Evolutionary conservation across 2,113 vertebrate species (phyloP).

Genomic region (Acinonyx jubatus): DNA sequence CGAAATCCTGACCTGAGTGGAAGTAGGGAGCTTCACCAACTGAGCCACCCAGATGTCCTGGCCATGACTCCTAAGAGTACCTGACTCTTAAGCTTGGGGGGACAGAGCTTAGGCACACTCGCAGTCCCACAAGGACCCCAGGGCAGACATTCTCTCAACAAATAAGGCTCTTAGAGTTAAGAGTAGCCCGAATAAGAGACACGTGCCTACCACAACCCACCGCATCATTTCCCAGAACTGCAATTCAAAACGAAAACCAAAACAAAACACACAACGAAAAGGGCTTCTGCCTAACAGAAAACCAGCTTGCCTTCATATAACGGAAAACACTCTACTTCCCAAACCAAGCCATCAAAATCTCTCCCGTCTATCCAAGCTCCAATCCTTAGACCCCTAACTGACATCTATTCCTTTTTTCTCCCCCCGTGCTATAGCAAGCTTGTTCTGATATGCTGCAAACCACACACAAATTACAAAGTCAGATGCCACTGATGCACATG

Average conservation of each 20-base stretch:
- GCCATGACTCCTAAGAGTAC: neutral
- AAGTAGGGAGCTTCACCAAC: too few relatives aligned
- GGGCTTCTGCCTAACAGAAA: neutral
- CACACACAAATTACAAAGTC: neutral
- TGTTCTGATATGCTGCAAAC: neutral
- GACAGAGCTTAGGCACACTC: neutral
- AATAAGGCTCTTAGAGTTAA: neutral
- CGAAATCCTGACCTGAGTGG: too few relatives aligned
- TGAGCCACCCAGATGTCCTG: too few relatives aligned
- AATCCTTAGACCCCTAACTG: neutral
- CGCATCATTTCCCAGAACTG: neutral
- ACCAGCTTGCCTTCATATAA: neutral
- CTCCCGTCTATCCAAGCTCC: neutral
- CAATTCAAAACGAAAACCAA: neutral
- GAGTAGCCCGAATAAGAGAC: neutral
- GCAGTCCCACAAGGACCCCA: neutral
- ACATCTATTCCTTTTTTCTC: neutral
- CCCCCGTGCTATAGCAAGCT: neutral
- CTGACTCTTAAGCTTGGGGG: neutral
- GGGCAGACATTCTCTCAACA: neutral
- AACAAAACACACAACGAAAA: neutral
- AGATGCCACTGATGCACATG: neutral
- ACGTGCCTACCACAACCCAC: accelerated
- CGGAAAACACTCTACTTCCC: neutral
- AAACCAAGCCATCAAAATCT: neutral